Percentiles rank a stretch among this genome's conserved stretches.
Evolutionary conservation across 2,113 vertebrate species (phyloP).

Genomic region (Eulacestoma nigropectus): DNA sequence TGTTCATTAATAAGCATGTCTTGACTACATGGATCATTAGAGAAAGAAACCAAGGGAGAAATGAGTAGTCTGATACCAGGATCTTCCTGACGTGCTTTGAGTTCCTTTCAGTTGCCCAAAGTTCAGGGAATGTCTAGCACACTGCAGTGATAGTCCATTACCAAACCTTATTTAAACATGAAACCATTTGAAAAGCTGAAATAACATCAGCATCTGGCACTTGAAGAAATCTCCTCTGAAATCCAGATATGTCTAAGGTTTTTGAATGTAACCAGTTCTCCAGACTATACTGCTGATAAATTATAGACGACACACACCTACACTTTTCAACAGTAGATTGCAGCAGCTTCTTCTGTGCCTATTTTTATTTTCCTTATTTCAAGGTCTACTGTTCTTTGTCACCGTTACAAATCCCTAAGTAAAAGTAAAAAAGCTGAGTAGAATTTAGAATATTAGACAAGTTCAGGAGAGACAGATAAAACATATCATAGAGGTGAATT

Average conservation of each 20-base stretch:
- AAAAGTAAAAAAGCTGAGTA: neutral
- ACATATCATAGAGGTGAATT: neutral
- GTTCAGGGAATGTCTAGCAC: neutral
- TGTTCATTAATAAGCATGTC: neutral
- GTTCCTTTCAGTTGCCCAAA: neutral
- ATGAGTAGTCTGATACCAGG: neutral
- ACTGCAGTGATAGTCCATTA: neutral
- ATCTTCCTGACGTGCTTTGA: neutral
- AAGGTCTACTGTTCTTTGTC: neutral
- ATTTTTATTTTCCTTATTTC: conserved; percentile 51
- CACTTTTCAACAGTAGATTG: neutral
- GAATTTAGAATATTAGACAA: neutral
- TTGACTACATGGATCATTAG: neutral
- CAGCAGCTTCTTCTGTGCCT: neutral
- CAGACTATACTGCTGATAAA: neutral
- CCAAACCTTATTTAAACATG: neutral
- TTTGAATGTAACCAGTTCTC: neutral
- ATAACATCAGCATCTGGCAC: neutral
- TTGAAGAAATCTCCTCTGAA: neutral
- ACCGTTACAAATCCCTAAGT: neutral
- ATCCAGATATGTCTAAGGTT: neutral
- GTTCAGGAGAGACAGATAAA: neutral
- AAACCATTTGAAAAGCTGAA: neutral
- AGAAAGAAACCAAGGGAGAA: neutral
- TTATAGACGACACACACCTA: neutral